Conservation (phyloP, 1,140 invertebrate species). For the Calephelis nemesis region DNA sequence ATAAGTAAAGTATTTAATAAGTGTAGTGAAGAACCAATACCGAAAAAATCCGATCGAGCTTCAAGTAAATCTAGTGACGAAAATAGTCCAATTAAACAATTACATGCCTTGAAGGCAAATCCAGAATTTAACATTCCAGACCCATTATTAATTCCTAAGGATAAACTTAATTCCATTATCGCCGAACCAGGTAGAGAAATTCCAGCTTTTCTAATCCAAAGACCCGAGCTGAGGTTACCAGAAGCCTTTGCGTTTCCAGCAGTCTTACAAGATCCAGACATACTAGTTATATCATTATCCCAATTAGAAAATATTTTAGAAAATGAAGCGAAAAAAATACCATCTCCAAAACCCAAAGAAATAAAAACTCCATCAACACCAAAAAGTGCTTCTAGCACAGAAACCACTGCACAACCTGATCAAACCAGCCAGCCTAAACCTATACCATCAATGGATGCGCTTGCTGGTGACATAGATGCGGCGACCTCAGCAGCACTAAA, state of each 20-base stretch:
- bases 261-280: constrained; percentile 87
- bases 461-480: constrained; percentile 83
- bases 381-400: constrained; percentile 62
- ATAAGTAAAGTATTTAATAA: constrained; percentile 69
- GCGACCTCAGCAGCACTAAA: constrained; percentile 84
- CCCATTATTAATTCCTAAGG: constrained; percentile 88
- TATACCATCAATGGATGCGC: constrained; percentile 64
- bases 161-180: constrained; percentile 85
- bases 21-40: constrained; percentile 53
- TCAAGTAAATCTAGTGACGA: constrained; percentile 72
- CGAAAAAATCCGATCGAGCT: constrained; percentile 47
- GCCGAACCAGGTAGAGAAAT: constrained; percentile 87
- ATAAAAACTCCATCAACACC: constrained; percentile 64
- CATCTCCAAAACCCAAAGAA: constrained; percentile 62
- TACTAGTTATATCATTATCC: constrained; percentile 87
- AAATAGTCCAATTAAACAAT: constrained; percentile 84
- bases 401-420: constrained; percentile 49
- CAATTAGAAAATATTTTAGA: constrained; percentile 87
- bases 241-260: constrained; percentile 86
- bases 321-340: constrained; percentile 74
- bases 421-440: constrained; percentile 55
- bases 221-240: constrained; percentile 85
- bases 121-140: constrained; percentile 87
- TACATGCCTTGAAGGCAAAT: constrained; percentile 85
- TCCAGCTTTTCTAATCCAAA: constrained; percentile 83